Evolutionary conservation across 2,888 invertebrate genomes (phyloP), one percentile per base, ranked within the genome.

Genomic region (Lasius fuliginosus): DNA sequence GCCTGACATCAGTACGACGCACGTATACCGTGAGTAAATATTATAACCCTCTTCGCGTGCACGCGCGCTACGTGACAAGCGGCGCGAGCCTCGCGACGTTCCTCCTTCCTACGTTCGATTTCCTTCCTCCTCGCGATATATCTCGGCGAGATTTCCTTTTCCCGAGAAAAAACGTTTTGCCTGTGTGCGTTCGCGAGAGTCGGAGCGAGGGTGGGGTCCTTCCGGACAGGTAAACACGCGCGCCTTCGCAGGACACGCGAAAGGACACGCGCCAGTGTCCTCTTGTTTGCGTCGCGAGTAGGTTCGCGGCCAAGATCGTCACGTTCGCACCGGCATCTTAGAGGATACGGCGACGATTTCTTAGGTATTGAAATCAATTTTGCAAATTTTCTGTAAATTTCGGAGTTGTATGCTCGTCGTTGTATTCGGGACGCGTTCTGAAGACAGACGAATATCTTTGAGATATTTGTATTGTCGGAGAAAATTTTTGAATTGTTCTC

Each of bases 11-110:
- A 81, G 68, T 53, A 42, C 67, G 27, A 64, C 82, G 60, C 81
- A 30, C 84, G 85, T 75, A 86, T 89, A 90, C 87, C 46, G 92
- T 92, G 91, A 92, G 92, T 92, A 92, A 87, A 82, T 84, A 87
- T 62, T 81, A 75, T 82, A 36, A 49, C 53, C 64, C 68, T 75
- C 73, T 84, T 4, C 5, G 5, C 65, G 60, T 60, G 65, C 75
- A 71, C 67, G 42, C 77, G 68, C 67, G 30, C 67, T 42, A 36
- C 84, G 84, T 86, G 84, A 86, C 85, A 85, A 71, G 23, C 23
- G 23, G 75, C 42, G 30, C 36, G 62, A 42, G 33, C 58, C 56
- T 42, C 73, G 77, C 83, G 36, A 36, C 36, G 73, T 15, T 79
- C 62, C 68, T 60, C 40, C 42, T 49, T 11, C 76, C 56, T 30